Percentiles rank a stretch among this genome's conserved stretches.
phyloP scores from a whole-genome alignment of 2,797 vertebrate species.

The Taeniopygia guttata region DNA sequence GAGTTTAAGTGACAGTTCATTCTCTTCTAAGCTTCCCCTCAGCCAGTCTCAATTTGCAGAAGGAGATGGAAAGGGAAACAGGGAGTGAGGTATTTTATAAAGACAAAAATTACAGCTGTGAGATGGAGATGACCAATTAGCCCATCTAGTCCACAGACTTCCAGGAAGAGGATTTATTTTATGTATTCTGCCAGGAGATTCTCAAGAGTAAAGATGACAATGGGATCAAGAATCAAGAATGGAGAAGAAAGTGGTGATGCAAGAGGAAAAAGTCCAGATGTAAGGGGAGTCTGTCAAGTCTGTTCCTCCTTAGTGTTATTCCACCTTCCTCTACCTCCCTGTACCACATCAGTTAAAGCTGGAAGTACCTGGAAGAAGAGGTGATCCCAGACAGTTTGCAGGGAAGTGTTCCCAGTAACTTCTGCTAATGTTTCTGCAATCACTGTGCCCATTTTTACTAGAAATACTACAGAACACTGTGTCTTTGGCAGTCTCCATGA shows the following conservation, averaged over 20 bases:
- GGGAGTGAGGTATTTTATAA: not conserved
- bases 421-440: not conserved
- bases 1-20: constrained; percentile 40
- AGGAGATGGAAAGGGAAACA: constrained; percentile 15
- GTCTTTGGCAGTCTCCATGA: not conserved
- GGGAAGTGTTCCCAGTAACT: not conserved
- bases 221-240: not conserved
- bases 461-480: not conserved
- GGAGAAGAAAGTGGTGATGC: not conserved
- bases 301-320: not conserved
- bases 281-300: not conserved
- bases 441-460: not conserved
- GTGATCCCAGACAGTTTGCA: not conserved
- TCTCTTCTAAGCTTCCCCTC: constrained; percentile 22
- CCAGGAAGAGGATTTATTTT: not conserved
- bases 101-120: not conserved
- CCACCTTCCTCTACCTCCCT: not conserved
- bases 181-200: not conserved
- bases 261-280: not conserved
- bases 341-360: not conserved
- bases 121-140: not conserved
- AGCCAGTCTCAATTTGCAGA: constrained; percentile 37
- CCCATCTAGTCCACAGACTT: not conserved
- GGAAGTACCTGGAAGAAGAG: not conserved
- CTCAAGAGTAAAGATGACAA: not conserved